phyloP scores from a whole-genome alignment of 2,113 vertebrate genomes.

The Gnathonemus echidnorhynchus region DNA sequence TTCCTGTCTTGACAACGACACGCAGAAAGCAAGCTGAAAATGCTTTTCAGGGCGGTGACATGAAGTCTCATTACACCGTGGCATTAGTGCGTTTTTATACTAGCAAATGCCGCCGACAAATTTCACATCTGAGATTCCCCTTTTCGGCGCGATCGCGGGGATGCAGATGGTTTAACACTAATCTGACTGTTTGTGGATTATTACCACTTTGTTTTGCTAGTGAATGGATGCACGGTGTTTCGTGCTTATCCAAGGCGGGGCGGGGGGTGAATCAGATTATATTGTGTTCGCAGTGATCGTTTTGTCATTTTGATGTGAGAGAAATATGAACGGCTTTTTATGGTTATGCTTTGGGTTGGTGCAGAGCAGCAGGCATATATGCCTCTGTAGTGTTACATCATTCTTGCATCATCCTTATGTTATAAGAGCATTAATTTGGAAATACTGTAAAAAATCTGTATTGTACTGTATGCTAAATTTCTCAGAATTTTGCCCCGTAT shows the following conservation, averaged over 20 bases:
- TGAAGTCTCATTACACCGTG: not conserved
- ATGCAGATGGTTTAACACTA: constrained; percentile 6
- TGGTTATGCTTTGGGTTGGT: not conserved
- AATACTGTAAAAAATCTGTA: not conserved
- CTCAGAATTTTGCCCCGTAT: not conserved
- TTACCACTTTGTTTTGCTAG: not conserved
- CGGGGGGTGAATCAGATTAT: not conserved
- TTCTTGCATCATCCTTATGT: constrained; percentile 5
- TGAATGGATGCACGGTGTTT: not conserved
- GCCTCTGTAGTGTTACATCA: not conserved
- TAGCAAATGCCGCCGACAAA: not conserved
- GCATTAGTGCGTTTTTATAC: no score
- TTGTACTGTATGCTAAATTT: not conserved
- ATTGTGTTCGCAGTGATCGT: not conserved
- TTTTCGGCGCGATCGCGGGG: not conserved
- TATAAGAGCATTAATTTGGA: not conserved
- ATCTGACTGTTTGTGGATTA: not conserved
- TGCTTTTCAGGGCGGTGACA: not conserved
- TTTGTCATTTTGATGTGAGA: not conserved
- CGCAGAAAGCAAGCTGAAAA: not conserved
- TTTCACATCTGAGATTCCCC: not conserved
- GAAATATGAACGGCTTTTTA: not conserved
- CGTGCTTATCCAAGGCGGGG: not conserved
- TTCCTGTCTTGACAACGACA: not conserved
- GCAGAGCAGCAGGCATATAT: not conserved